A percentile compares a stretch with the other conserved stretches of the same genome.
Evolutionary conservation across 2,113 vertebrate genomes (phyloP).

Genomic region (Crotalus horridus): DNA sequence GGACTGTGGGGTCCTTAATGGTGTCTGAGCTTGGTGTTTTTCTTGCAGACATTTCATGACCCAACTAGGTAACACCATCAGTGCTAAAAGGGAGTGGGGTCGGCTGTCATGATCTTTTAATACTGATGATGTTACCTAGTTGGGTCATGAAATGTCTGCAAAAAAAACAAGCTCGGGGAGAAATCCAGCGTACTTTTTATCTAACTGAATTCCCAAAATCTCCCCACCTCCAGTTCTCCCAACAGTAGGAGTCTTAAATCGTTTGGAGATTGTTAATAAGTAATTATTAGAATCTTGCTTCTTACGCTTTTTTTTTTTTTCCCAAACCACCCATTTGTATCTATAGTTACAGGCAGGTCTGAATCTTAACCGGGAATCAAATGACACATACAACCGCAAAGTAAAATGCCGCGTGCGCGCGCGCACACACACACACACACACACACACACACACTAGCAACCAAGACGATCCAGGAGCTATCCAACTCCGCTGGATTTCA

Average conservation of each 20-base stretch:
- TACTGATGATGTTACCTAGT: no score
- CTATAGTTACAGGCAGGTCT: background rate
- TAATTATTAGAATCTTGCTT: background rate
- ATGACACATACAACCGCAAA: background rate
- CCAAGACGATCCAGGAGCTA: background rate
- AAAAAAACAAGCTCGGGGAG: no score
- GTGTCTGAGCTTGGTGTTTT: no score
- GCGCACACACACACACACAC: no score
- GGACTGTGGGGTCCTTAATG: no score
- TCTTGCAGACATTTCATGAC: no score
- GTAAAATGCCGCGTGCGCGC: background rate
- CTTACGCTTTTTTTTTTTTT: background rate
- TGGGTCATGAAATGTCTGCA: no score
- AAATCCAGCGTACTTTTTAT: background rate
- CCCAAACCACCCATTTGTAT: background rate
- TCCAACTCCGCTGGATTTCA: background rate
- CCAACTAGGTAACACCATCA: no score
- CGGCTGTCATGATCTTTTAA: no score
- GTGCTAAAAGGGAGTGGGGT: no score
- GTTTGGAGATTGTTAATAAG: background rate
- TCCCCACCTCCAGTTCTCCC: background rate
- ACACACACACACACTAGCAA: no score
- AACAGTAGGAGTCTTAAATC: fast-evolving
- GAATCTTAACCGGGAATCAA: background rate
- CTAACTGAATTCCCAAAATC: background rate